A percentile compares a stretch with the other conserved stretches of the same genome.
phyloP scores from a whole-genome alignment of 2,888 invertebrate species.

The Coleophora deauratella region DNA sequence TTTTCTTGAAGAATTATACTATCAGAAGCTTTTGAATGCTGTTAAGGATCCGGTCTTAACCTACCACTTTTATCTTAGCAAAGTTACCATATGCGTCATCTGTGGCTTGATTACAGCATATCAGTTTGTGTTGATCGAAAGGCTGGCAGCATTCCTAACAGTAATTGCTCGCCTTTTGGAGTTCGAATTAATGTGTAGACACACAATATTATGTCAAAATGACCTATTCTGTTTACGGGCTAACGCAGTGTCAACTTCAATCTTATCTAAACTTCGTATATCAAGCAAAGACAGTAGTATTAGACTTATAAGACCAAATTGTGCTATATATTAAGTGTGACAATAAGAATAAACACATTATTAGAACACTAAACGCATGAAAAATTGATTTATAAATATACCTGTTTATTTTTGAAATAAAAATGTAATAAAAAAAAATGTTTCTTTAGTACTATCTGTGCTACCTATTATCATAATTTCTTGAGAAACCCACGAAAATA shows the following conservation, averaged over 20 bases:
- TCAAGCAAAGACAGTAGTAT: no score
- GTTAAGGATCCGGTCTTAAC: conserved; percentile 17
- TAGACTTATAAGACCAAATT: no score
- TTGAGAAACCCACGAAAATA: no score
- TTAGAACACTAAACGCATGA: no score
- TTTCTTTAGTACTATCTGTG: no score
- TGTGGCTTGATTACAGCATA: conserved; percentile 34
- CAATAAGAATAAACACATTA: no score
- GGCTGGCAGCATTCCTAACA: conserved; percentile 30
- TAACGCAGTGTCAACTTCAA: not conserved
- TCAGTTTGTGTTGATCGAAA: conserved; percentile 37
- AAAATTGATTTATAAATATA: no score
- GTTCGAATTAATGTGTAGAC: conserved; percentile 52
- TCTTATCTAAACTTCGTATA: not conserved
- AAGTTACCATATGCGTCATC: conserved; percentile 30
- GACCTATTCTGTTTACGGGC: not conserved
- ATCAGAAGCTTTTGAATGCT: conserved; percentile 22
- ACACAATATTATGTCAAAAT: conserved; percentile 33
- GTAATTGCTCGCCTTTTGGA: conserved; percentile 43
- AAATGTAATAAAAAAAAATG: no score
- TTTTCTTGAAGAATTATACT: conserved; percentile 27
- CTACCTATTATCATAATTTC: no score
- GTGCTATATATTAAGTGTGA: no score
- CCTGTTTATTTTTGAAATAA: no score
- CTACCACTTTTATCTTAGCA: conserved; percentile 32